A percentile compares a stretch with the other conserved stretches of the same genome.
Evolutionary conservation across 1,140 invertebrate species (phyloP).

Genomic region (Drosophila lacertosa): DNA sequence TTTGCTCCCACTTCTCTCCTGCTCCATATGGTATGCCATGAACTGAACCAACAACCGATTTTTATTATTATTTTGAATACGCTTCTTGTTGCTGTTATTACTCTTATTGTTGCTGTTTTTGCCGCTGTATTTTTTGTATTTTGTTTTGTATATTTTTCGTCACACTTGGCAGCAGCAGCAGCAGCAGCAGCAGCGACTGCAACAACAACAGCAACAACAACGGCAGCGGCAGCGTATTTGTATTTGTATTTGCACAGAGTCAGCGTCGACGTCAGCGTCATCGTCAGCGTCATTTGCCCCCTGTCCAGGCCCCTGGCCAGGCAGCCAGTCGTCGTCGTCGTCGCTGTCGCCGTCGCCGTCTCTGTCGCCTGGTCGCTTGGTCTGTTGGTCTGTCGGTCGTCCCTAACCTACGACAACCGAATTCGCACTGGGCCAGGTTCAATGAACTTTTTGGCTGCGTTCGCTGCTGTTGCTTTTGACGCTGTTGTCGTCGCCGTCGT

Average conservation of each 20-base stretch:
- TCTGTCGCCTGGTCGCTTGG: conserved; percentile 49
- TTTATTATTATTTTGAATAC: conserved; percentile 82
- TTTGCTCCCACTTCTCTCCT: neutral
- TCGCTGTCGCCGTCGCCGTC: conserved; percentile 50
- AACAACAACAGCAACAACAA: conserved; percentile 24
- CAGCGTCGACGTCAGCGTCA: conserved; percentile 35
- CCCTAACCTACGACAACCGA: conserved; percentile 81
- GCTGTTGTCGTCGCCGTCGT: conserved; percentile 56
- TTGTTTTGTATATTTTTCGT: conserved; percentile 81
- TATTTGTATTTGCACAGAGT: conserved; percentile 71
- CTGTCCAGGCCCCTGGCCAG: conserved; percentile 38
- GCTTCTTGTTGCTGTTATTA: conserved; percentile 63
- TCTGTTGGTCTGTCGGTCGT: conserved; percentile 59
- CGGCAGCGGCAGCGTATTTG: conserved; percentile 51
- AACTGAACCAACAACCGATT: conserved; percentile 63
- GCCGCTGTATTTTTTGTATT: conserved; percentile 70
- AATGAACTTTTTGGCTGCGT: conserved; percentile 79
- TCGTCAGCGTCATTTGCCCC: conserved; percentile 45
- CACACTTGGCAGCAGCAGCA: conserved; percentile 73
- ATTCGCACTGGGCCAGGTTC: conserved; percentile 81
- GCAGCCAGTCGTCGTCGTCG: conserved; percentile 47
- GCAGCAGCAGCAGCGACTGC: conserved; percentile 53
- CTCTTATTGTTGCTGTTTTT: conserved; percentile 60
- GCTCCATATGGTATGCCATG: conserved; percentile 43
- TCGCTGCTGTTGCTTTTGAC: conserved; percentile 46